phyloP scores from a whole-genome alignment of 2,113 vertebrate species.

The Cacatua alba region DNA sequence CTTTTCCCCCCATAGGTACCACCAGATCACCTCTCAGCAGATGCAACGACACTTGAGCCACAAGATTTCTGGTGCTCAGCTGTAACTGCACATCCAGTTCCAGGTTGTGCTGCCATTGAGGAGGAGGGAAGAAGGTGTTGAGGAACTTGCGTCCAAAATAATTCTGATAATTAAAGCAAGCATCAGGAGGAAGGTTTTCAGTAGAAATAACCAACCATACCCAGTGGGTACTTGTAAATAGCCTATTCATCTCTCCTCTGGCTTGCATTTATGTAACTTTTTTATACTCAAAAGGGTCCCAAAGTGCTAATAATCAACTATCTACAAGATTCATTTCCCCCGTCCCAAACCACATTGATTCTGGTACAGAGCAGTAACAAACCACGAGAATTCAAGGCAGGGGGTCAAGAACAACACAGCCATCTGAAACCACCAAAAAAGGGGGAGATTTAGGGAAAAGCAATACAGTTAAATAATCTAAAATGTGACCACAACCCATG shows the following conservation, averaged over 20 bases:
- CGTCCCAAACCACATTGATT: constrained; percentile 12
- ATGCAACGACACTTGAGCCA: accelerated
- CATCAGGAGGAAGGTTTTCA: not conserved
- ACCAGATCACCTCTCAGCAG: not conserved
- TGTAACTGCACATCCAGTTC: not conserved
- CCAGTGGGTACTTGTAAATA: not conserved
- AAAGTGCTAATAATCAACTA: constrained; percentile 33
- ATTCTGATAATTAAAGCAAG: not conserved
- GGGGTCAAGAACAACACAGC: constrained; percentile 6
- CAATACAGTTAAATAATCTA: not conserved
- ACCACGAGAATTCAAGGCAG: not conserved
- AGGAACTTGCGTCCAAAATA: not conserved
- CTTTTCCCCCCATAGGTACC: not conserved
- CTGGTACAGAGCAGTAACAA: constrained; percentile 5
- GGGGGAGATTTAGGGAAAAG: not conserved
- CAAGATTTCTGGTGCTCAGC: not conserved
- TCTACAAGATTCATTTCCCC: constrained; percentile 54
- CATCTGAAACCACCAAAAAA: not conserved
- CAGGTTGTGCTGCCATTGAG: not conserved
- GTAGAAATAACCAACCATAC: not conserved
- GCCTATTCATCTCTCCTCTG: not conserved
- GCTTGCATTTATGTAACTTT: not conserved
- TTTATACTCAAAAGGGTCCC: constrained; percentile 11
- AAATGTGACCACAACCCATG: not conserved
- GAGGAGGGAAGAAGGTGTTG: not conserved